Base-by-base conservation (phyloP, 2,113 vertebrate species). In the Cryptomyrus ogoouensis region DNA sequence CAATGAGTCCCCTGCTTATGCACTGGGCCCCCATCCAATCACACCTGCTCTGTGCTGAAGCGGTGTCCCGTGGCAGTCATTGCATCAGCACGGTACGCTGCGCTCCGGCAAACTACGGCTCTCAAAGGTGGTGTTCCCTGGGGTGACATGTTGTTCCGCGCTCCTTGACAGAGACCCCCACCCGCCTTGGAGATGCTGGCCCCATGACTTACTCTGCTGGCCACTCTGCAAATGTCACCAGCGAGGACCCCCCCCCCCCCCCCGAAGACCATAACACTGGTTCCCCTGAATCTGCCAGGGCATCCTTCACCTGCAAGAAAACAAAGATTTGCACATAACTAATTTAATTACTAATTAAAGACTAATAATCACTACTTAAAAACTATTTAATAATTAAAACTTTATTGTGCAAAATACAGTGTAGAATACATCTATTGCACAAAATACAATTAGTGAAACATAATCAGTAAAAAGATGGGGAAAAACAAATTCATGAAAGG, bases 241-340 rank as follows among this genome's bases (percentile, higher is more conserved):
- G 12, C n/a, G 27, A 49, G 17, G 84, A 42, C 66, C 88, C 35
- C 24, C 87, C 66, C 84, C 92, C 88, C 31, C 56, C 19, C 39
- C 83, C 44, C 84, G 8, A 91, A 89, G 90, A 89, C 44, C 53
- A 91, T 90, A 90, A 84, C 89, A 62, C 87, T 70, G 27, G n/a
- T 27, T 10, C n/a, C n/a, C n/a, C 3, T 70, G 62, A 66, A 66
- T 66, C 62, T 66, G 24, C 39, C 27, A 42, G 35, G 19, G 53
- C 5, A 56, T 21, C 19, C 53, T 6, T 56, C 53, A 17, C 10
- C 62, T 31, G 62, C 3, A 70, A 13, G 10, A 70, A 31, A 70
- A 70, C n/a, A 31, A 13, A 70, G 10, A 70, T 80, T 42, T 80
- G 5, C 15, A 42, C 31, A 39, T 39, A 10, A 12, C 10, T 31